Base-by-base conservation (phyloP, 1,140 invertebrate genomes). In the Apocrypta bakeri region DNA sequence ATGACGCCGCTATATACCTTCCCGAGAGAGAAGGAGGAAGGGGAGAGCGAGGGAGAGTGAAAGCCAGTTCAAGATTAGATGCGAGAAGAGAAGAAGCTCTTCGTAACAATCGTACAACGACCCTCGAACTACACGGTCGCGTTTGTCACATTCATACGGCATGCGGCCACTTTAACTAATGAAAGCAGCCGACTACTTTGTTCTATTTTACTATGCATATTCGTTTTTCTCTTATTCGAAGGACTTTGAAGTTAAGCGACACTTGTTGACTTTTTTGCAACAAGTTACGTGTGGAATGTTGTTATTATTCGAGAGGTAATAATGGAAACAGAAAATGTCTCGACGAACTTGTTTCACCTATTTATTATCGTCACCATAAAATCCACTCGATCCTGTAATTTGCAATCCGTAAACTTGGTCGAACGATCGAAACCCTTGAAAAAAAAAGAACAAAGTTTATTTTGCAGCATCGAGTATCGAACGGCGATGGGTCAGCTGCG, bases 201-300 rank as follows among this genome's bases (percentile, higher is more conserved):
- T 61, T 61, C 73, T 75, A 21, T 6, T 17, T 1, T 48, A 6
- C 8, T 61, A 2, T 6, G 12, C n/a, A n/a, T 14, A 14, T 25
- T 40, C 2, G 37, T 11, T 12, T 31, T 56, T 61, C 27, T 56
- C 24, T 0, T 37, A 2, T 2, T 3, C 27, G 66, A 17, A n/a
- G 66, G 6, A 29, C 21, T 7, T 71, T 37, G 33, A n/a, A 31
- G 69, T 29, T 27, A 31, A 1, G 25, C 33, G 73, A 61, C 73
- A 75, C 73, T 75, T 75, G 73, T 75, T 75, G 73, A 75, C 29
- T 40, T 72, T 64, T 72, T 40, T 72, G 48, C 69, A 72, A 72
- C 69, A 72, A 72, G 69, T 71, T 2, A 37, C 33, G 68, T 12
- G 61, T 11, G 21, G 21, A 4, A 27, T 24, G 24, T 27, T 6